Evolutionary conservation across 2,113 vertebrate genomes (phyloP), one percentile per base, ranked within the genome.

Genomic region (Gopherus evgoodei): DNA sequence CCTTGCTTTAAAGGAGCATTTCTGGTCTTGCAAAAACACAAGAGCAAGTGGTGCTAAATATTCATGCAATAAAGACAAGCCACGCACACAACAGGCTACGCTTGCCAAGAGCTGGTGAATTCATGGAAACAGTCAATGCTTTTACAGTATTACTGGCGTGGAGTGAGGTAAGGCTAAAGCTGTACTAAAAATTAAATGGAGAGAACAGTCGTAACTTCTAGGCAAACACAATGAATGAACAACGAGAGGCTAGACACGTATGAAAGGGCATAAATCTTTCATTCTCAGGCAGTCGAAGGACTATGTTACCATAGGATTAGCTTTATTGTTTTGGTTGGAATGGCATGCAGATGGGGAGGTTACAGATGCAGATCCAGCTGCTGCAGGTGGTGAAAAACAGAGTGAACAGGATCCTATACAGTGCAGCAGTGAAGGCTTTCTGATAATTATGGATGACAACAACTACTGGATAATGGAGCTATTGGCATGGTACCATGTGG

Each of bases 371-470:
- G 0, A 13, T 95, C 88, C 56, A 27, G 88, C 97, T 80, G 96
- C 91, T 96, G 93, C 88, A 95, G 91, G 94, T 94, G 91, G 96
- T 97, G 78, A 95, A 96, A 97, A 94, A 94, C 91, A 96, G 96
- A 95, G 83, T 2, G 5, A 93, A 84, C 91, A 94, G 90, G 94
- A 93, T 93, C 76, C 83, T 90, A 5, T 0, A 1, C 52, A 90
- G 79, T 54, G 69, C 84, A 84, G 80, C 29, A 86, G 12, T 62
- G 82, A 25, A 31, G 22, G 24, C 12, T 53, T n/a, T 93, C 84
- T 49, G 81, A 12, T 88, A 83, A 29, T 42, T 38, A 79, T 0
- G 5, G 57, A 83, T 81, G 86, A 16, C 75, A 47, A 47, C 2
- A 11, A n/a, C 49, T 78, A 27, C 49, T 50, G 44, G 78, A 25